A percentile compares a stretch with the other conserved stretches of the same genome.
Evolutionary conservation across 1,140 invertebrate species (phyloP).

Genomic region (Campoletis sonorensis): DNA sequence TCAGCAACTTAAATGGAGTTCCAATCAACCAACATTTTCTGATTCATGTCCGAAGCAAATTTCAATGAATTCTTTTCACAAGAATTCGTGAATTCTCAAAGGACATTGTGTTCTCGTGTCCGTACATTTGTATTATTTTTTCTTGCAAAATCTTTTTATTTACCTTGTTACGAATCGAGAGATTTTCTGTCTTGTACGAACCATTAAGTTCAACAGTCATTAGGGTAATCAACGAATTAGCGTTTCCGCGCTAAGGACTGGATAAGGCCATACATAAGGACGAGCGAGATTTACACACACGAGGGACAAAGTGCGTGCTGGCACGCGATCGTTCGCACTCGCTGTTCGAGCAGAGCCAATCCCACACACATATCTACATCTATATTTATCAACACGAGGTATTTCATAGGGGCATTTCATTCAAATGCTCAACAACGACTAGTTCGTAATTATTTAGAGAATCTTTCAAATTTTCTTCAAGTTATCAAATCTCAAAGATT

Average conservation of each 20-base stretch:
- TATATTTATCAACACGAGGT: background rate
- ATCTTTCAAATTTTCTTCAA: too few relatives aligned
- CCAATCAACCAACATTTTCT: too few relatives aligned
- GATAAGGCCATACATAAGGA: slow-evolving; percentile 64
- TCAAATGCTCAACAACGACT: too few relatives aligned
- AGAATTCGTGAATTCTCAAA: too few relatives aligned
- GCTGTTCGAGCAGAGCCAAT: slow-evolving; percentile 19
- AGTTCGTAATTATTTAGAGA: too few relatives aligned
- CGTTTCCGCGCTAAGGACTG: slow-evolving; percentile 69
- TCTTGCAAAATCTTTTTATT: background rate
- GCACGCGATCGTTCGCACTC: slow-evolving; percentile 67
- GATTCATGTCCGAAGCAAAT: too few relatives aligned
- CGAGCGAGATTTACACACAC: slow-evolving; percentile 53
- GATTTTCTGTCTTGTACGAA: background rate
- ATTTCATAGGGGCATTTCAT: too few relatives aligned
- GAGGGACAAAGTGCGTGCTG: slow-evolving; percentile 70
- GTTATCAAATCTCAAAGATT: background rate
- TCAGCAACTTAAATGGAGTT: too few relatives aligned
- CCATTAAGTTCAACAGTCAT: slow-evolving; percentile 66
- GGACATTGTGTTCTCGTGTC: background rate
- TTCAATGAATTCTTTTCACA: too few relatives aligned
- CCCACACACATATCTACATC: slow-evolving; percentile 30
- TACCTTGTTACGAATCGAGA: background rate
- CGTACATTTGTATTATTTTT: background rate
- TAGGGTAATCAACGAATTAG: slow-evolving; percentile 72